Percentiles rank a stretch among this genome's conserved stretches.
phyloP scores from a whole-genome alignment of 1,140 invertebrate species.

The Apis cerana region DNA sequence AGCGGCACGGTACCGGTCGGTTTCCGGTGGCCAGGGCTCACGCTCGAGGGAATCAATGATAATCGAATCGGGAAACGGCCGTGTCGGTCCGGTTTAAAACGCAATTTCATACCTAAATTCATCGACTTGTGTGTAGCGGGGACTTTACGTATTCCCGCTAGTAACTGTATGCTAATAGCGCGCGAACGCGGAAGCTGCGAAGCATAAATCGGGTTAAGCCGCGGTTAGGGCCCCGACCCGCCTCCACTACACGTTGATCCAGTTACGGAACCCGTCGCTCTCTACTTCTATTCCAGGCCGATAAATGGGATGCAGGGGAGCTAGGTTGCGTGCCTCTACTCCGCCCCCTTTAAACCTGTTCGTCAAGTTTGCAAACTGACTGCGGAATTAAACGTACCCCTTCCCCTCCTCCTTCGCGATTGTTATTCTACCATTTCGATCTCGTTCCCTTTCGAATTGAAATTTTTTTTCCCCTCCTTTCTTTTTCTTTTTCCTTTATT shows the following conservation, averaged over 20 bases:
- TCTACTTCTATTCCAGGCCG: conserved; percentile 15
- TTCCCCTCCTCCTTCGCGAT: neutral
- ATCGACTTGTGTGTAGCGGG: conserved; percentile 54
- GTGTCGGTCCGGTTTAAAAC: conserved; percentile 47
- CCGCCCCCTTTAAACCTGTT: conserved; percentile 15
- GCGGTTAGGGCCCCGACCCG: conserved; percentile 42
- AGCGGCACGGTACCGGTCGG: neutral
- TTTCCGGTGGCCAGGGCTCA: conserved; percentile 18
- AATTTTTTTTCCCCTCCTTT: too few relatives aligned
- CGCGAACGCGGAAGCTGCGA: conserved; percentile 52
- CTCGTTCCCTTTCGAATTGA: too few relatives aligned
- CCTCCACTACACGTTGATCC: conserved; percentile 30
- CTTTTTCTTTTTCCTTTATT: too few relatives aligned
- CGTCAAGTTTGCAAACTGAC: conserved; percentile 19
- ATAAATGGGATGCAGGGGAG: conserved; percentile 27
- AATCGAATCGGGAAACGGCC: conserved; percentile 42
- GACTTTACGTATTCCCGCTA: conserved; percentile 53
- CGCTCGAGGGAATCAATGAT: conserved; percentile 41
- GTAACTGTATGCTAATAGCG: conserved; percentile 55
- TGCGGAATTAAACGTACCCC: neutral
- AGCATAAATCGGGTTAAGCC: conserved; percentile 58
- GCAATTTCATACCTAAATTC: conserved; percentile 57
- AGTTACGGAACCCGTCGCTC: conserved; percentile 17
- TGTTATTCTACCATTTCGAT: too few relatives aligned
- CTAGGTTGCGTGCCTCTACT: neutral